Percentiles rank a stretch among this genome's conserved stretches.
These are phyloP conservation scores for Chionomys nivalis DNA, from an alignment of 2,113 vertebrate species.

Conservation along the genomic window DNA sequence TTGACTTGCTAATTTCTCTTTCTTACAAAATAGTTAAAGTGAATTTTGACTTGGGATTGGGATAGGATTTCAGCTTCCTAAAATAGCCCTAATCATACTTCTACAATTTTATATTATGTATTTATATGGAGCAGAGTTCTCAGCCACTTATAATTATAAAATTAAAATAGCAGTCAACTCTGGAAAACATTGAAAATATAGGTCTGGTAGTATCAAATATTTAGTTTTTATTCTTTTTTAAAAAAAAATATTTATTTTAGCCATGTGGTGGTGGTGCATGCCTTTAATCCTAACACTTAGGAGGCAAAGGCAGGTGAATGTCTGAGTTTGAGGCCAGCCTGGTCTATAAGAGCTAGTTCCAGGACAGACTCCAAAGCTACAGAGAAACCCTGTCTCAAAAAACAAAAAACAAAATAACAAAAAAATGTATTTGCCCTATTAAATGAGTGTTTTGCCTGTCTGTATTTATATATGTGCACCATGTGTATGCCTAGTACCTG, in stretches of 20 bases:
- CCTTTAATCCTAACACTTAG: no score
- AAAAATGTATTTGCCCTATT: not conserved
- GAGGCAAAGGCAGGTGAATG: no score
- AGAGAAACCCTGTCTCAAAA: no score
- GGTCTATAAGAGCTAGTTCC: no score
- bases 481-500: not conserved
- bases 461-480: not conserved
- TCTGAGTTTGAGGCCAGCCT: no score
- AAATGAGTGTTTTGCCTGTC: not conserved
- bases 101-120: not conserved
- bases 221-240: not conserved
- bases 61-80: not conserved
- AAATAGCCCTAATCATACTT: not conserved
- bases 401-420: no score
- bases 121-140: not conserved
- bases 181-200: not conserved
- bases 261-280: no score
- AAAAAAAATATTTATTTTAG: not conserved
- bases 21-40: not conserved
- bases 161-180: not conserved
- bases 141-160: not conserved
- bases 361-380: no score
- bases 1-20: not conserved
- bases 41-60: not conserved
- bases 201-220: not conserved